A percentile compares a stretch with the other conserved stretches of the same genome.
These are phyloP conservation scores for Drosophila bocki DNA, from an alignment of 1,140 invertebrate species.

Conservation along the genomic window DNA sequence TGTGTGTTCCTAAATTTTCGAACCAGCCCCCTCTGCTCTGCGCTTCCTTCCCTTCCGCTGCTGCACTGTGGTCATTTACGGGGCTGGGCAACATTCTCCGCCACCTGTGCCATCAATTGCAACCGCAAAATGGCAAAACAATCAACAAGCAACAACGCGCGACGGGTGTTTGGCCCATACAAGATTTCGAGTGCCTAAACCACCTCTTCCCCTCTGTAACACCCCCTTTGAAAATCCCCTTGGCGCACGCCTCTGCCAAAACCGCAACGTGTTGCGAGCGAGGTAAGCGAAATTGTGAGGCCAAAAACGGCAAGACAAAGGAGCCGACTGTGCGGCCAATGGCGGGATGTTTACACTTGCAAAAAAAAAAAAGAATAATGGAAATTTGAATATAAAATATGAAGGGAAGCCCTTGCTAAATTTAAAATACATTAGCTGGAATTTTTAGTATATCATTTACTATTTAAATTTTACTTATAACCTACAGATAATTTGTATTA, in stretches of 20 bases:
- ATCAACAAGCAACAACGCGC: constrained; percentile 73
- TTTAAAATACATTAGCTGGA: no score
- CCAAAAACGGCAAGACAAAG: constrained; percentile 43
- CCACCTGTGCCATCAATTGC: constrained; percentile 57
- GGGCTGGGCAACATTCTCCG: constrained; percentile 22
- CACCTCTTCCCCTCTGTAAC: not conserved
- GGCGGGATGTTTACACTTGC: not conserved
- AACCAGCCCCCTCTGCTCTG: not conserved
- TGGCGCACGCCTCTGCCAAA: constrained; percentile 18
- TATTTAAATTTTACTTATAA: no score
- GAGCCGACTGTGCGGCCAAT: constrained; percentile 12
- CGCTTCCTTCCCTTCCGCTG: not conserved
- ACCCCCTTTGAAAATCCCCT: not conserved
- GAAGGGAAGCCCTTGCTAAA: not conserved
- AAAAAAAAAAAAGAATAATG: not conserved
- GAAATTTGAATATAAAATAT: not conserved
- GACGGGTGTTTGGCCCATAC: constrained; percentile 49
- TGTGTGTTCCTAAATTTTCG: constrained; percentile 3
- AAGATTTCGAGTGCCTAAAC: constrained; percentile 34
- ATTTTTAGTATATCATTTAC: no score
- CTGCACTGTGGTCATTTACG: constrained; percentile 34
- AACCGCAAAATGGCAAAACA: constrained; percentile 80
- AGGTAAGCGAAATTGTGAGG: constrained; percentile 45
- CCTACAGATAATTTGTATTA: no score
- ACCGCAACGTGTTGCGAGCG: constrained; percentile 50